Conservation (phyloP, 2,797 vertebrate species). For the Notoglanidium macrostoma region DNA sequence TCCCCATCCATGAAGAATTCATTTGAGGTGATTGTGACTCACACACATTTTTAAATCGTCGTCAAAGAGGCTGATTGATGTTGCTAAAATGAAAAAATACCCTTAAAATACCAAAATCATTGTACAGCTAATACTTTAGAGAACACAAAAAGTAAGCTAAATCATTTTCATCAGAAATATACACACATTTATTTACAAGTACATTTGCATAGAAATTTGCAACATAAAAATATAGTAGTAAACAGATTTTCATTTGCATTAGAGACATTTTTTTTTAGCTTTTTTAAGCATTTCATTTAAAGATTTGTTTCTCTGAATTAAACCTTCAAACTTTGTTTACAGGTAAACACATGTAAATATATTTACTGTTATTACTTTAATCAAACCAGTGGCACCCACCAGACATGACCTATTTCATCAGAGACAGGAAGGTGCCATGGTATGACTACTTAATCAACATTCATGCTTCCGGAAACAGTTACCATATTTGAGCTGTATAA, state of each 20-base stretch:
- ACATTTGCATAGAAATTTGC: constrained; percentile 73
- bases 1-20: not conserved
- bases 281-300: constrained; percentile 34
- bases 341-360: constrained; percentile 50
- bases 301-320: constrained; percentile 58
- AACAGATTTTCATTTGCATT: constrained; percentile 69
- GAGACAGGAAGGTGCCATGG: constrained; percentile 16
- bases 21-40: not conserved
- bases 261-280: constrained; percentile 57
- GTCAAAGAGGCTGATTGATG: not conserved
- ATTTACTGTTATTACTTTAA: constrained; percentile 48
- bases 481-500: not conserved
- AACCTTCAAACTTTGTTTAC: constrained; percentile 49
- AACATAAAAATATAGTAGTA: constrained; percentile 69
- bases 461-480: not conserved
- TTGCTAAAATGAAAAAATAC: not conserved
- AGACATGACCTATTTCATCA: constrained; percentile 3
- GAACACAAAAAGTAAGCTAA: not conserved
- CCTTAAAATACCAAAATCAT: not conserved
- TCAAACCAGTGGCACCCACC: constrained; percentile 39
- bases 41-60: not conserved
- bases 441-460: constrained; percentile 1
- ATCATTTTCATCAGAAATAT: constrained; percentile 51
- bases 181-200: constrained; percentile 71
- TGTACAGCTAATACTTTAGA: not conserved